These are phyloP conservation scores for Osmerus mordax DNA, from an alignment of 2,113 vertebrate species.

Conservation along the genomic window DNA sequence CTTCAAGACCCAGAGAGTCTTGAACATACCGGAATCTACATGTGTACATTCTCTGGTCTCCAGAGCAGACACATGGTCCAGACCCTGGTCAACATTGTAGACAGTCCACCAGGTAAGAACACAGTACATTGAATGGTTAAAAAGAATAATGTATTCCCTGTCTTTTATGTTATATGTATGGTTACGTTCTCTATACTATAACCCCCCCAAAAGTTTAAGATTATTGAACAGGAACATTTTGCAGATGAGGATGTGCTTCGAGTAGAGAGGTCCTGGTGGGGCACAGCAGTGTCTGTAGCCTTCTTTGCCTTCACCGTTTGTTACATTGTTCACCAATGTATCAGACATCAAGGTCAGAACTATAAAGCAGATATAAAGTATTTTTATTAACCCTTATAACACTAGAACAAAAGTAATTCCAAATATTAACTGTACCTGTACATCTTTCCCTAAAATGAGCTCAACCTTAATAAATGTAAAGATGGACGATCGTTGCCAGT, in stretches of 20 bases:
- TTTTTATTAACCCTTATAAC: neutral
- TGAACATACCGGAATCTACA: slow-evolving; percentile 63
- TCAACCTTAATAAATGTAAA: neutral
- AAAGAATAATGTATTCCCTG: neutral
- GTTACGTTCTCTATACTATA: neutral
- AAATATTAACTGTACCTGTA: neutral
- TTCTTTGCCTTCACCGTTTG: slow-evolving; percentile 65
- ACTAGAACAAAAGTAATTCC: neutral
- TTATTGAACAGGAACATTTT: slow-evolving; percentile 9
- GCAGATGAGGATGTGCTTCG: slow-evolving; percentile 56
- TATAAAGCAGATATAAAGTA: neutral
- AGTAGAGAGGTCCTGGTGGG: slow-evolving; percentile 66
- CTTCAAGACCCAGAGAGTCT: slow-evolving; percentile 50
- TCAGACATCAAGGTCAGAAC: slow-evolving; percentile 59
- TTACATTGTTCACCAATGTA: slow-evolving; percentile 57
- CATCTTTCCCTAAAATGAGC: neutral
- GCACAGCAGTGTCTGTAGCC: slow-evolving; percentile 63
- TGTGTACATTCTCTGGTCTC: slow-evolving; percentile 60
- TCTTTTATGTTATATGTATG: neutral
- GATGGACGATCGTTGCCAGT: neutral
- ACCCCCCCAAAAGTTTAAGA: neutral
- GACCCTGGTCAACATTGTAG: slow-evolving; percentile 65
- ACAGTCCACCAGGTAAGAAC: slow-evolving; percentile 57
- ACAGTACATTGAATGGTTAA: neutral
- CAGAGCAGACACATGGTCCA: slow-evolving; percentile 60